Evolutionary conservation across 2,888 invertebrate species (phyloP).

Genomic region (Rhopalosiphum nymphaeae): DNA sequence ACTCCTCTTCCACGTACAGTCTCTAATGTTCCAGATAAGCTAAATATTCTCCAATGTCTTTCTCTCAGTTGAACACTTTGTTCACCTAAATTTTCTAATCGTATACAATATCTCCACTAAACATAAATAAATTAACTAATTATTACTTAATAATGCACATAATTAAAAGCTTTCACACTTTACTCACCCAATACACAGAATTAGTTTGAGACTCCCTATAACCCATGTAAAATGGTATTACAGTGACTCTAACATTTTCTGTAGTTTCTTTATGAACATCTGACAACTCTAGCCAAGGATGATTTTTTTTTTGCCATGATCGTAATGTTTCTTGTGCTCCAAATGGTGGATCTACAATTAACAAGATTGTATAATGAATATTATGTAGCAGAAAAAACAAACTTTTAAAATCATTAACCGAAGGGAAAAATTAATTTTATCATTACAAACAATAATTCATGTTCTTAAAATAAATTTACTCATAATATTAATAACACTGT

Average conservation of each 20-base stretch:
- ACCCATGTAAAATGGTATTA: constrained; percentile 99
- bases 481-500: background rate
- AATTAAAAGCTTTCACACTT: constrained; percentile 14
- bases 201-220: constrained; percentile 91
- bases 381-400: background rate
- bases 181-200: constrained; percentile 89
- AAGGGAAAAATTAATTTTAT: background rate
- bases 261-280: constrained; percentile 98
- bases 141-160: background rate
- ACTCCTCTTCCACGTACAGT: constrained; percentile 95
- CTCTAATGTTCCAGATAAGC: constrained; percentile 91
- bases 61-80: constrained; percentile 92
- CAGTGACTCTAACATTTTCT: constrained; percentile 94
- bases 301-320: constrained; percentile 98
- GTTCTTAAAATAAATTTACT: constrained; percentile 61
- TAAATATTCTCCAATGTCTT: constrained; percentile 98
- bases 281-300: constrained; percentile 95
- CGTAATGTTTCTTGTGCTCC: constrained; percentile 88
- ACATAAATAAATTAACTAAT: constrained; percentile 67
- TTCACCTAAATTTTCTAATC: constrained; percentile 93
- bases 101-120: constrained; percentile 97
- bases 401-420: background rate
- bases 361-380: background rate
- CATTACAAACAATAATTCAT: background rate
- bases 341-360: constrained; percentile 82